phyloP scores from a whole-genome alignment of 2,888 invertebrate genomes.

The Hirudinaria manillensis region DNA sequence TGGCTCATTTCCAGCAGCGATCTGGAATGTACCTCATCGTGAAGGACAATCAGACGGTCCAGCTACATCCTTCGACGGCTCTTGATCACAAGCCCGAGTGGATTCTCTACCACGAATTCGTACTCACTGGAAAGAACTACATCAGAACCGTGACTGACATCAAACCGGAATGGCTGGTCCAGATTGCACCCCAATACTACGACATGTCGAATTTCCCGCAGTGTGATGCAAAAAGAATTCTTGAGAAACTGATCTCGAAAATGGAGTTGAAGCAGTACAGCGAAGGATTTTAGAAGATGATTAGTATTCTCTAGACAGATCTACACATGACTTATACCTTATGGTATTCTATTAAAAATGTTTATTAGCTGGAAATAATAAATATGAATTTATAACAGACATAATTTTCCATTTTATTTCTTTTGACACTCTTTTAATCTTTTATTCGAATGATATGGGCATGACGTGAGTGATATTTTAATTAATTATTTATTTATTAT shows the following conservation, averaged over 20 bases:
- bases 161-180: conserved; percentile 77
- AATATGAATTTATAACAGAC: no score
- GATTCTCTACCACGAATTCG: conserved; percentile 97
- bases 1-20: conserved; percentile 95
- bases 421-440: no score
- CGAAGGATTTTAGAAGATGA: no score
- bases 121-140: conserved; percentile 97
- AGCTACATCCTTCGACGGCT: conserved; percentile 96
- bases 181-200: conserved; percentile 98
- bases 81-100: conserved; percentile 97
- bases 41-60: conserved; percentile 90
- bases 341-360: no score
- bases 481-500: no score
- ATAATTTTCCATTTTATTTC: no score
- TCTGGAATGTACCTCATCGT: conserved; percentile 91
- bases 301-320: no score
- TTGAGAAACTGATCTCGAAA: conserved; percentile 77
- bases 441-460: no score
- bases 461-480: no score
- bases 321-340: no score
- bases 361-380: no score
- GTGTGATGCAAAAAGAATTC: conserved; percentile 96
- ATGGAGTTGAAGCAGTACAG: conserved; percentile 40
- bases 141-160: conserved; percentile 79
- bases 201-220: conserved; percentile 97